phyloP scores from a whole-genome alignment of 1,140 invertebrate genomes.

The Musca domestica region DNA sequence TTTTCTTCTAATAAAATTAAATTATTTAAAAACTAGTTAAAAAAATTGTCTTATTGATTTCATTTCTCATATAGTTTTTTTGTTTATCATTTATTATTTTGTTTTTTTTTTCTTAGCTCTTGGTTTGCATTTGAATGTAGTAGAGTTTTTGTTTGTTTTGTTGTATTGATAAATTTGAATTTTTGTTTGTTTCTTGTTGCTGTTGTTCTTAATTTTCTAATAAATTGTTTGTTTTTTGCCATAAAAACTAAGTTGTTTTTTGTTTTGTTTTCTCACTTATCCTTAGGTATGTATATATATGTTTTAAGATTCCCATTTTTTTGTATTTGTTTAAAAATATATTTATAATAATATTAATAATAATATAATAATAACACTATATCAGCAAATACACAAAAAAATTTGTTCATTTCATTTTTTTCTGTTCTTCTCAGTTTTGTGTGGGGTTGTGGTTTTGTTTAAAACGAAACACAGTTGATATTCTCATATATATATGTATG shows the following conservation, averaged over 20 bases:
- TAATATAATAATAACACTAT: conserved; percentile 10
- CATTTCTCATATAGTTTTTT: neutral
- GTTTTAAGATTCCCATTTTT: conserved; percentile 40
- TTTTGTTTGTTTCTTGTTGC: neutral
- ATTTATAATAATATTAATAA: conserved; percentile 28
- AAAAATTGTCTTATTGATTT: too few species aligned
- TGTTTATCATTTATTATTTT: neutral
- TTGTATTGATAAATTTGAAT: too few species aligned
- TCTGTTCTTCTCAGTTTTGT: neutral
- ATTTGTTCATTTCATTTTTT: neutral
- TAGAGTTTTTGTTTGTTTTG: conserved; percentile 8
- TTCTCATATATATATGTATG: conserved; percentile 18
- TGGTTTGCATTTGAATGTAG: neutral
- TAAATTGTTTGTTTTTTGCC: conserved; percentile 1
- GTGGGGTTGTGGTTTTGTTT: conserved; percentile 33
- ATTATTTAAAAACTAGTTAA: too few species aligned
- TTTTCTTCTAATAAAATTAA: too few species aligned
- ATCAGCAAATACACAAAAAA: conserved; percentile 42
- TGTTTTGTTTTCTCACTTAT: conserved; percentile 28
- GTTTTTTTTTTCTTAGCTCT: neutral
- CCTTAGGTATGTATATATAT: conserved; percentile 50
- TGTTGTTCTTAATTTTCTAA: conserved; percentile 9
- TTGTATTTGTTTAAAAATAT: conserved; percentile 36
- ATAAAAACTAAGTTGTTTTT: conserved; percentile 1
- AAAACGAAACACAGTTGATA: conserved; percentile 47